Conservation (phyloP, 2,888 invertebrate genomes). For the Psylliodes chrysocephalus region DNA sequence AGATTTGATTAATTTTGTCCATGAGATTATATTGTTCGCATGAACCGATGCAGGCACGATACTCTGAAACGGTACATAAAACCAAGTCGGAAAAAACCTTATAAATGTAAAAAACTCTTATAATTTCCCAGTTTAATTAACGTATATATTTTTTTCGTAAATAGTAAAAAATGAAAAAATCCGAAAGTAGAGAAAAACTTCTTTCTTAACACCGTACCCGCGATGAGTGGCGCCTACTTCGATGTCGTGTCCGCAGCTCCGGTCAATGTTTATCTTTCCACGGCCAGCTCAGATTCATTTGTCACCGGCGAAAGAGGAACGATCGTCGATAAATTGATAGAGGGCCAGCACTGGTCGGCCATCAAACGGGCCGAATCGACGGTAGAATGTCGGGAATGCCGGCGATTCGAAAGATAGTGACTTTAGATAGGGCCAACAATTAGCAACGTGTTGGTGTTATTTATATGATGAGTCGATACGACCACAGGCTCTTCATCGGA, state of each 20-base stretch:
- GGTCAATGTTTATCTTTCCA: conserved; percentile 32
- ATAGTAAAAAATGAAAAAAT: not conserved
- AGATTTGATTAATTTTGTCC: too few species aligned
- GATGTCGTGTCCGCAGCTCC: conserved; percentile 30
- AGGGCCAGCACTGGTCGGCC: conserved; percentile 11
- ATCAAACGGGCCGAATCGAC: conserved; percentile 35
- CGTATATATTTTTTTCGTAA: not conserved
- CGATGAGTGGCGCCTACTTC: conserved; percentile 16
- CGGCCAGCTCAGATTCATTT: conserved; percentile 34
- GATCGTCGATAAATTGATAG: conserved; percentile 38
- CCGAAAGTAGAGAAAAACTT: not conserved
- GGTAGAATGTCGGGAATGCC: conserved; percentile 44
- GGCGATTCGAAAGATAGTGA: conserved; percentile 51
- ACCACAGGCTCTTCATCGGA: conserved; percentile 26
- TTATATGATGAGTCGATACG: conserved; percentile 46
- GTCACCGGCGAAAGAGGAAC: conserved; percentile 26
- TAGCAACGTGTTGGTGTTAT: conserved; percentile 56
- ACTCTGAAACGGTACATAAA: too few species aligned
- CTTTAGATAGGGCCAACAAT: conserved; percentile 57
- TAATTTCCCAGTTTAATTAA: too few species aligned
- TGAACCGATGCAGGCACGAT: too few species aligned
- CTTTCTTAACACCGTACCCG: not conserved
- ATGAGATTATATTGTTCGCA: too few species aligned
- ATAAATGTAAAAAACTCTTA: too few species aligned
- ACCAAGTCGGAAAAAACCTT: too few species aligned